Conservation (phyloP, 2,888 invertebrate species). For the Rhaphigaster nebulosa region DNA sequence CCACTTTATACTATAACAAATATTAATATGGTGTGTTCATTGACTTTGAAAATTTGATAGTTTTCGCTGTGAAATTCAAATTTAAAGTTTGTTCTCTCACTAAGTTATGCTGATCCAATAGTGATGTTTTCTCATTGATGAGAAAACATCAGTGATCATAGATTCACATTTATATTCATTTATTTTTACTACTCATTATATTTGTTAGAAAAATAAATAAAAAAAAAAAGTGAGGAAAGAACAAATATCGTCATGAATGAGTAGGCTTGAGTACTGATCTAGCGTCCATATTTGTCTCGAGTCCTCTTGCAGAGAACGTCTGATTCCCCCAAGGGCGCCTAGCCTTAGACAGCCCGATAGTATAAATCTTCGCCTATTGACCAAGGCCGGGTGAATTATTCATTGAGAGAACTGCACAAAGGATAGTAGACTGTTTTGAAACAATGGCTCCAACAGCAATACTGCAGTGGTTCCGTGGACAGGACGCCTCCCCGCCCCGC, state of each 20-base stretch:
- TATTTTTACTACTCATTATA: too few relatives aligned
- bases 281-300: neutral
- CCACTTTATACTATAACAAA: too few relatives aligned
- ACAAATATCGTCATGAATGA: neutral
- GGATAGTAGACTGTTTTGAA: neutral
- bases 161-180: too few relatives aligned
- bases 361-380: neutral
- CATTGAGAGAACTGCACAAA: neutral
- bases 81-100: too few relatives aligned
- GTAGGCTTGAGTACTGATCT: neutral
- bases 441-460: neutral
- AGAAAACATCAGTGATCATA: too few relatives aligned
- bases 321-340: neutral
- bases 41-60: too few relatives aligned
- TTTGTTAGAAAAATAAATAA: too few relatives aligned
- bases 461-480: neutral
- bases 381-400: neutral
- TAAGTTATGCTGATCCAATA: too few relatives aligned
- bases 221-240: neutral
- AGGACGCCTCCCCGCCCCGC: neutral
- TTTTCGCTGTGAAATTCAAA: too few relatives aligned
- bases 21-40: too few relatives aligned
- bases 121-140: too few relatives aligned
- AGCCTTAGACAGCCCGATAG: neutral
- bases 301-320: neutral